A percentile compares a stretch with the other conserved stretches of the same genome.
Evolutionary conservation across 2,888 invertebrate genomes (phyloP).

Genomic region (Philaethria dido): DNA sequence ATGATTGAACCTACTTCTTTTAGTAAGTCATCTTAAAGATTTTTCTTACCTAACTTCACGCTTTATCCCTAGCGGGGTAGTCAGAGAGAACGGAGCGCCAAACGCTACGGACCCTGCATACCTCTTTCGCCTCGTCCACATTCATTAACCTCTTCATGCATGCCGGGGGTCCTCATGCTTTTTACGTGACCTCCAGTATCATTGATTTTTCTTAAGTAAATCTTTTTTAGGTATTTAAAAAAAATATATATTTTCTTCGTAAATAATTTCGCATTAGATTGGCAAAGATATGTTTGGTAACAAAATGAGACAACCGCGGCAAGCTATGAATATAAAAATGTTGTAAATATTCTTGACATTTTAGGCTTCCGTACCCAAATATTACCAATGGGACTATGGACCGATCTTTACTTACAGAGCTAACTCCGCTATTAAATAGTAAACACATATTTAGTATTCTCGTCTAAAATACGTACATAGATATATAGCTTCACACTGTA

Average conservation of each 20-base stretch:
- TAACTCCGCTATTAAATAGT: neutral
- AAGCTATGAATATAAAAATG: slow-evolving; percentile 18
- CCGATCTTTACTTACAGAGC: neutral
- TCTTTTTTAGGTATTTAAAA: neutral
- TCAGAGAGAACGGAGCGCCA: too few relatives aligned
- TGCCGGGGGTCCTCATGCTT: too few relatives aligned
- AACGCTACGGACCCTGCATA: too few relatives aligned
- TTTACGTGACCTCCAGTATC: too few relatives aligned
- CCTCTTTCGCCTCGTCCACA: too few relatives aligned
- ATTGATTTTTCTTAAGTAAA: neutral
- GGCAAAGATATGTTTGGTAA: neutral
- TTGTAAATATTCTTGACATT: neutral
- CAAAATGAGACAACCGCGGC: slow-evolving; percentile 1
- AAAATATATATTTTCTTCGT: neutral
- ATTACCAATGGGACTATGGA: neutral
- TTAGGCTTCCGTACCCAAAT: slow-evolving; percentile 9
- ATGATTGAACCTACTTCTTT: too few relatives aligned
- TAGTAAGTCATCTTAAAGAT: too few relatives aligned
- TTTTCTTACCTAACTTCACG: too few relatives aligned
- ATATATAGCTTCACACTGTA: too few relatives aligned
- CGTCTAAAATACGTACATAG: too few relatives aligned
- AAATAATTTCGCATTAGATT: neutral
- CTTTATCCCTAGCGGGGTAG: too few relatives aligned
- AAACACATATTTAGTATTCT: neutral
- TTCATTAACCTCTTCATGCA: too few relatives aligned